Conservation (phyloP, 2,113 vertebrate genomes). For the Noctilio leporinus region DNA sequence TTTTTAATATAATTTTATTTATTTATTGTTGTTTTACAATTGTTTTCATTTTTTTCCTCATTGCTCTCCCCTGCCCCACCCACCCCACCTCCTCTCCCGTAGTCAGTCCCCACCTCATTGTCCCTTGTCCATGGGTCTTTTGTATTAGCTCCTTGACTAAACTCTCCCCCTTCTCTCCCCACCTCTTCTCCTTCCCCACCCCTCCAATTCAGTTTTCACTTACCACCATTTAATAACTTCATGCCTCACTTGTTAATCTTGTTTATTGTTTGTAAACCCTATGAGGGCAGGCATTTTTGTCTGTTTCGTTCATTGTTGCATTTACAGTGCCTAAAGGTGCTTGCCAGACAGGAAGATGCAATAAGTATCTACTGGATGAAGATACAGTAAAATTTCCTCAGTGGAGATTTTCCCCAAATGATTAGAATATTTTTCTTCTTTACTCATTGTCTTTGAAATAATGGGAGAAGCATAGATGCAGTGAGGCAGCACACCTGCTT, state of each 20-base stretch:
- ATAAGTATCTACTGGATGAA: neutral
- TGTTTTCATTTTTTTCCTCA: too few species aligned
- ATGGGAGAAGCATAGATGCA: neutral
- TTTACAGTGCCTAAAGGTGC: neutral
- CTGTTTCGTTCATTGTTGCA: neutral
- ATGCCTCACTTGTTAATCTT: neutral
- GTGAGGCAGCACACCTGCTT: neutral
- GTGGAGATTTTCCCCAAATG: neutral
- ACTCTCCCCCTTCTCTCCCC: too few species aligned
- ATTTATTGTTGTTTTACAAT: too few species aligned
- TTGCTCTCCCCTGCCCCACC: too few species aligned
- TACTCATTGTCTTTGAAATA: neutral
- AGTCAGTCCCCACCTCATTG: too few species aligned
- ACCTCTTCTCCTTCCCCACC: too few species aligned
- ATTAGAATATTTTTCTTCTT: neutral
- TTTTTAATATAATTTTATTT: too few species aligned
- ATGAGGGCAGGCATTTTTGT: neutral
- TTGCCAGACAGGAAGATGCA: neutral
- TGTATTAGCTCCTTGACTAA: too few species aligned
- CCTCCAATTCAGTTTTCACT: neutral
- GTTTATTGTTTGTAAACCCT: neutral
- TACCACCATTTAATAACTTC: neutral
- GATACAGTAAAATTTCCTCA: neutral
- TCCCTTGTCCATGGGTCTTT: too few species aligned
- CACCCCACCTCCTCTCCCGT: too few species aligned